A percentile compares a stretch with the other conserved stretches of the same genome.
These are phyloP conservation scores for Asobara japonica DNA, from an alignment of 1,140 invertebrate species.

Conservation along the genomic window DNA sequence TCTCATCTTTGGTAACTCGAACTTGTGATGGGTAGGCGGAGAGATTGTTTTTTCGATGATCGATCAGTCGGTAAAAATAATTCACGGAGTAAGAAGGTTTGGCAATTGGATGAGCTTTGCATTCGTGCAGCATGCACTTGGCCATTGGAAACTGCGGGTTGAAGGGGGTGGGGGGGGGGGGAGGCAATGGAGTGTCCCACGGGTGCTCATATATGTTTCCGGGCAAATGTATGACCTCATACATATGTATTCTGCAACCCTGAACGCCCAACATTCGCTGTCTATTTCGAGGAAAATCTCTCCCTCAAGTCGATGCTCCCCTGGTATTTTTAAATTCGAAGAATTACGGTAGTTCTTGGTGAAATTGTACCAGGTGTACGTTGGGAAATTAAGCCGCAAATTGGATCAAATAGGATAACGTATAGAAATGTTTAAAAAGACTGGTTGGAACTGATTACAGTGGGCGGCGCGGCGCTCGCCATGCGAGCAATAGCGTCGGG, in stretches of 20 bases:
- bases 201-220: slow-evolving; percentile 32
- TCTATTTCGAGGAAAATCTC: slow-evolving; percentile 58
- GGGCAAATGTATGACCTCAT: slow-evolving; percentile 23
- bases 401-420: too few species aligned
- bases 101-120: not conserved
- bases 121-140: not conserved
- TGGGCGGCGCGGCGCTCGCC: too few species aligned
- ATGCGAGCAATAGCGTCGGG: too few species aligned
- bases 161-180: not conserved
- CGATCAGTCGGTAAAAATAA: not conserved
- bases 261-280: slow-evolving; percentile 43
- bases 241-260: slow-evolving; percentile 44
- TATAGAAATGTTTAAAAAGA: too few species aligned
- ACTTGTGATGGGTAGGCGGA: too few species aligned
- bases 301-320: slow-evolving; percentile 46
- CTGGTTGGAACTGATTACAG: not conserved
- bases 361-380: not conserved
- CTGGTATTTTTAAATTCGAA: slow-evolving; percentile 20
- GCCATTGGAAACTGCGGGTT: not conserved
- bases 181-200: slow-evolving; percentile 14
- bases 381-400: not conserved
- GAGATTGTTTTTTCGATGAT: not conserved
- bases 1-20: not conserved
- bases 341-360: not conserved
- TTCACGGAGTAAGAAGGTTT: not conserved